A percentile compares a stretch with the other conserved stretches of the same genome.
Evolutionary conservation across 1,140 invertebrate species (phyloP).

Genomic region (Acyrthosiphon pisum): DNA sequence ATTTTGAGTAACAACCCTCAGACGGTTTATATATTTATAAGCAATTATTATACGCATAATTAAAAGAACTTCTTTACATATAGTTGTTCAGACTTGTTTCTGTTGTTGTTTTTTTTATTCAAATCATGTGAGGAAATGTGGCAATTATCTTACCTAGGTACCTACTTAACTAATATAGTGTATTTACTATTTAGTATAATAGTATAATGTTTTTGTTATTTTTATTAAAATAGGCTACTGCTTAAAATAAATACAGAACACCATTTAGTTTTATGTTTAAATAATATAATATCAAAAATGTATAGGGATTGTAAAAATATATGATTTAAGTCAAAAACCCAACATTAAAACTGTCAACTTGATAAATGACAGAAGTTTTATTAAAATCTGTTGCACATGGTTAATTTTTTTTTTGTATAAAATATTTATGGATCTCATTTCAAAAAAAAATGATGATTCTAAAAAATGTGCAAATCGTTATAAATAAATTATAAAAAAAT

Average conservation of each 20-base stretch:
- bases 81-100: too few relatives aligned
- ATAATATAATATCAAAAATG: not conserved
- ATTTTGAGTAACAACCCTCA: not conserved
- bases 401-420: not conserved
- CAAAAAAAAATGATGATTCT: constrained; percentile 21
- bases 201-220: not conserved
- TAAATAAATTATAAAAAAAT: constrained; percentile 11
- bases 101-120: not conserved
- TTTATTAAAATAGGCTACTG: not conserved
- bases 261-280: not conserved
- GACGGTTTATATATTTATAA: not conserved
- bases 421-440: constrained; percentile 4
- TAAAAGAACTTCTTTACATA: not conserved
- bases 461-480: not conserved
- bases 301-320: not conserved
- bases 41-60: not conserved
- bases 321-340: not conserved
- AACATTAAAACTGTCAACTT: constrained; percentile 39
- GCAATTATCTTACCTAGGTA: not conserved
- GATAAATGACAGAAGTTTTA: constrained; percentile 38
- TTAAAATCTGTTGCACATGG: constrained; percentile 18
- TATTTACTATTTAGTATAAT: not conserved
- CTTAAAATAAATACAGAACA: not conserved
- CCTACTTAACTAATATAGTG: not conserved
- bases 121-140: not conserved